Conservation (phyloP, 1,140 invertebrate genomes). For the Drosophila gunungcola region DNA sequence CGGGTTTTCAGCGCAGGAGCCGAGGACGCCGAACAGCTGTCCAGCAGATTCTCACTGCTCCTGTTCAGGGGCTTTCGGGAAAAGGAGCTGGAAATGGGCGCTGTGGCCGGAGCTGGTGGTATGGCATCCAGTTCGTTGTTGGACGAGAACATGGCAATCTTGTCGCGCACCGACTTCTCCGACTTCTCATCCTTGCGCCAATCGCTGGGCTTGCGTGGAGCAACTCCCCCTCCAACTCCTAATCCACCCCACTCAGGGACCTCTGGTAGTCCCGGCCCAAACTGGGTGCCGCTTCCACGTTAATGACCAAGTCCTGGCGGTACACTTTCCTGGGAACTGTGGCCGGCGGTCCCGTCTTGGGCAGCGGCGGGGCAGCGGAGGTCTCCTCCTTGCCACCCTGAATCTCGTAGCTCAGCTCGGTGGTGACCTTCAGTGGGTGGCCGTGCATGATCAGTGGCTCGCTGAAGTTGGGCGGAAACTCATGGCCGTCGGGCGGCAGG, state of each 20-base stretch:
- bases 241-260: constrained; percentile 60
- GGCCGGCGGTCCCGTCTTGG: constrained; percentile 77
- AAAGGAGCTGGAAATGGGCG: constrained; percentile 28
- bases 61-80: constrained; percentile 82
- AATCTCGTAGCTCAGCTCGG: constrained; percentile 25
- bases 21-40: constrained; percentile 46
- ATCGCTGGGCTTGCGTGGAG: constrained; percentile 70
- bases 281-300: constrained; percentile 60
- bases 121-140: constrained; percentile 73
- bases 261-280: constrained; percentile 70
- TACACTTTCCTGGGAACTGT: constrained; percentile 79
- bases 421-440: constrained; percentile 42
- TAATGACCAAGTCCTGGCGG: constrained; percentile 80
- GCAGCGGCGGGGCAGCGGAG: constrained; percentile 61
- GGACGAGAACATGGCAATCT: constrained; percentile 94
- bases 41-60: constrained; percentile 86
- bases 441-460: constrained; percentile 86
- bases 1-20: constrained; percentile 67
- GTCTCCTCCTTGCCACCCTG: constrained; percentile 43
- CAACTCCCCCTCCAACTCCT: constrained; percentile 22
- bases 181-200: constrained; percentile 90
- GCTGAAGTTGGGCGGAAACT: constrained; percentile 91
- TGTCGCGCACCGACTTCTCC: constrained; percentile 92
- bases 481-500: constrained; percentile 94
- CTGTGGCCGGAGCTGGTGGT: constrained; percentile 29